A percentile compares a stretch with the other conserved stretches of the same genome.
These are phyloP conservation scores for Oreortyx pictus DNA, from an alignment of 2,797 vertebrate genomes.

Conservation along the genomic window DNA sequence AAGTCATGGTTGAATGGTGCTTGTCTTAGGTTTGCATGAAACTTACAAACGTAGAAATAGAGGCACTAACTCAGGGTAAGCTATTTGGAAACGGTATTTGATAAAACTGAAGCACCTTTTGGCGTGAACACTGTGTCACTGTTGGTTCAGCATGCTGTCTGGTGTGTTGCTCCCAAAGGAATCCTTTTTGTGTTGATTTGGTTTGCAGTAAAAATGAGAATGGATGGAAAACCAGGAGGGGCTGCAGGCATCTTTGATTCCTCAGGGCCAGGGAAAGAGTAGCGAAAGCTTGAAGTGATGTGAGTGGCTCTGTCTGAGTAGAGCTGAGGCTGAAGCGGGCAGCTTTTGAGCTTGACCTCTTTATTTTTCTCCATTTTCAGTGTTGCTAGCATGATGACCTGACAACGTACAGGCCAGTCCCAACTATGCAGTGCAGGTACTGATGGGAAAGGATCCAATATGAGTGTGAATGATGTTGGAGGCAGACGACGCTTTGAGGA, in stretches of 20 bases:
- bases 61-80: not conserved
- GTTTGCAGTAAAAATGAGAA: not conserved
- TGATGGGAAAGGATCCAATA: slow-evolving; percentile 95
- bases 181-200: not conserved
- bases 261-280: not conserved
- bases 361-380: slow-evolving; percentile 3
- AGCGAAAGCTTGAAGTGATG: not conserved
- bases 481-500: slow-evolving; percentile 96
- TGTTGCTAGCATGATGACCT: slow-evolving; percentile 79
- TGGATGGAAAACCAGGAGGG: not conserved
- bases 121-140: not conserved
- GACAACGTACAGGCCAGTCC: slow-evolving; percentile 69
- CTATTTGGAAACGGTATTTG: not conserved
- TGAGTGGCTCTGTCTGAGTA: not conserved
- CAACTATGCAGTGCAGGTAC: slow-evolving; percentile 79
- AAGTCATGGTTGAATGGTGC: not conserved
- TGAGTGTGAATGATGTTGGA: slow-evolving; percentile 95
- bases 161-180: not conserved
- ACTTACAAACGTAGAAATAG: not conserved
- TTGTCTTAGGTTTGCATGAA: not conserved
- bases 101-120: not conserved
- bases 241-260: not conserved
- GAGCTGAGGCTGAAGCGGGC: not conserved
- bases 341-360: not conserved
- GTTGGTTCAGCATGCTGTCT: not conserved